These are phyloP conservation scores for Eptatretus atami DNA, from an alignment of 2,797 vertebrate species.

Conservation along the genomic window DNA sequence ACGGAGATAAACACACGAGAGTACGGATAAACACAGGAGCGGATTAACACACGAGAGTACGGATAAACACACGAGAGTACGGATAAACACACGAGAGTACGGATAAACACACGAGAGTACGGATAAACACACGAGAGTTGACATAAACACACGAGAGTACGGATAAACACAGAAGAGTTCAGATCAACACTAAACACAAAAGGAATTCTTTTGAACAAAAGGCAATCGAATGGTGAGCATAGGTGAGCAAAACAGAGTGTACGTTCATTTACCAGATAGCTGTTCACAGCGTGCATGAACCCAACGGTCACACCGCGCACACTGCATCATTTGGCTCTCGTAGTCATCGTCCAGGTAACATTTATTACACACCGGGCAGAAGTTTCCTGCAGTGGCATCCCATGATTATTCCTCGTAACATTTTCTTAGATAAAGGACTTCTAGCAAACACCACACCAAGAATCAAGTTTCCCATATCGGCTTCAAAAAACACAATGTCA, in stretches of 20 bases:
- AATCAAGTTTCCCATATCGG: no score
- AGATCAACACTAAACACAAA: no score
- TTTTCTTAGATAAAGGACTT: no score
- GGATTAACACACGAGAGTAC: not conserved
- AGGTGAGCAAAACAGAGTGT: not conserved
- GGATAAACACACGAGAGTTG: not conserved
- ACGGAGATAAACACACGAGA: no score
- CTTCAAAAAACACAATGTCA: no score
- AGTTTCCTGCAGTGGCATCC: constrained; percentile 30
- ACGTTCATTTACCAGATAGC: constrained; percentile 35
- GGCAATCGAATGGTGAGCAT: not conserved
- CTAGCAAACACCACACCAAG: no score
- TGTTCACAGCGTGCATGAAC: constrained; percentile 91
- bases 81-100: not conserved
- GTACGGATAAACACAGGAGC: not conserved
- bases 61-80: not conserved
- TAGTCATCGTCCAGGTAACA: constrained; percentile 66
- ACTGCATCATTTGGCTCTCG: constrained; percentile 90
- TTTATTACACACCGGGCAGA: constrained; percentile 79
- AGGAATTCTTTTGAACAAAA: not conserved
- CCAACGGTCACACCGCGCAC: constrained; percentile 63
- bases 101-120: not conserved
- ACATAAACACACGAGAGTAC: not conserved
- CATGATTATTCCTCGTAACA: no score
- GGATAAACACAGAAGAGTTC: not conserved